Percentiles rank a stretch among this genome's conserved stretches.
phyloP scores from a whole-genome alignment of 2,888 invertebrate genomes.

The Pandemis corylana region DNA sequence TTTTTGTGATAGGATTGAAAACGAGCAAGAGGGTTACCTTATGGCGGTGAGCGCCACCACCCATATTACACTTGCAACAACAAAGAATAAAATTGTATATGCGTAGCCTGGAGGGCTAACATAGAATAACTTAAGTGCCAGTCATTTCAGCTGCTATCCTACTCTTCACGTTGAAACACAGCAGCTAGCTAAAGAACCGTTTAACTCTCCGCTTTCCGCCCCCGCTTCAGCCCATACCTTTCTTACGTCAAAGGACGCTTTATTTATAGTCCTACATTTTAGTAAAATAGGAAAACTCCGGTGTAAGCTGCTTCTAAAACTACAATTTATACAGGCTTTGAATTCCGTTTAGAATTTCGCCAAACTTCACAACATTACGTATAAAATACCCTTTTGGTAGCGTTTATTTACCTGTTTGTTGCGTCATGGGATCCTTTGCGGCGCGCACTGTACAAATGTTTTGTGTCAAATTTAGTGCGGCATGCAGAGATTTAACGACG shows the following conservation, averaged over 20 bases:
- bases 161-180: too few species aligned
- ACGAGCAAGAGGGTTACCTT: too few species aligned
- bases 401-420: not conserved
- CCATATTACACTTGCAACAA: too few species aligned
- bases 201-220: too few species aligned
- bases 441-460: not conserved
- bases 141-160: too few species aligned
- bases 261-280: slow-evolving; percentile 28
- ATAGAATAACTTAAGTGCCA: too few species aligned
- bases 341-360: slow-evolving; percentile 8
- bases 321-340: slow-evolving; percentile 29
- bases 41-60: too few species aligned
- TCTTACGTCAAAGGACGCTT: not conserved
- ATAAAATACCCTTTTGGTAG: slow-evolving; percentile 9
- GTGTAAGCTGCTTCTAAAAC: slow-evolving; percentile 28
- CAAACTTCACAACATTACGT: slow-evolving; percentile 3
- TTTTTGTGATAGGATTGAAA: too few species aligned
- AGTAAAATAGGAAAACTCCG: slow-evolving; percentile 33
- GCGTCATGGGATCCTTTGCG: not conserved
- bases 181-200: too few species aligned
- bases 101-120: too few species aligned
- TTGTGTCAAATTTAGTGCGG: not conserved
- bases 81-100: too few species aligned
- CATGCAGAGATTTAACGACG: not conserved
- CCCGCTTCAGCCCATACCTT: slow-evolving; percentile 5